Evolutionary conservation across 2,888 invertebrate species (phyloP).

Genomic region (Amiota minor): DNA sequence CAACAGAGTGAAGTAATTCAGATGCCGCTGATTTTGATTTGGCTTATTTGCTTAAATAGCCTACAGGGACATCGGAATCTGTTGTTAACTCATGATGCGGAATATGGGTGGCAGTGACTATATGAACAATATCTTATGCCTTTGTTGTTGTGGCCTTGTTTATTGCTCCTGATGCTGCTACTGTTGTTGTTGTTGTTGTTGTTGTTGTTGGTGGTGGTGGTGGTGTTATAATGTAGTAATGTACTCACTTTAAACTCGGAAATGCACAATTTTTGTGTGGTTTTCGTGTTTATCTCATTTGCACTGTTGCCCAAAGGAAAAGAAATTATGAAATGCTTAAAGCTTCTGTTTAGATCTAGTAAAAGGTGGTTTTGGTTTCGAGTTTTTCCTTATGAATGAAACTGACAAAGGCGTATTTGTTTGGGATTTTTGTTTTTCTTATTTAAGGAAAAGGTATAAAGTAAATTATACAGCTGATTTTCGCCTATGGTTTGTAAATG

Average conservation of each 20-base stretch:
- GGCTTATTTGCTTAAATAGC: conserved; percentile 65
- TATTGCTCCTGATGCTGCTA: not conserved
- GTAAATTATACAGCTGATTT: too few relatives aligned
- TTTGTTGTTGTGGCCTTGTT: not conserved
- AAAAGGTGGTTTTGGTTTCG: not conserved
- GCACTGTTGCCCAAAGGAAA: conserved; percentile 30
- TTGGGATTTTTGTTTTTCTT: not conserved
- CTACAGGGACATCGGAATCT: conserved; percentile 53
- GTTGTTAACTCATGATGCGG: conserved; percentile 17
- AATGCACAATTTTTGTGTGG: conserved; percentile 29
- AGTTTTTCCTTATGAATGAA: conserved; percentile 18
- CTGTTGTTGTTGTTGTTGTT: not conserved
- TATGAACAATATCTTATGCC: not conserved
- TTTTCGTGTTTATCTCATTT: conserved; percentile 62
- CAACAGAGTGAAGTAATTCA: not conserved
- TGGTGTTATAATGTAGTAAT: not conserved
- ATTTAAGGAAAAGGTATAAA: not conserved
- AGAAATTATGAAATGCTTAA: conserved; percentile 53
- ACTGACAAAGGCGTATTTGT: not conserved
- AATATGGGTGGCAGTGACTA: conserved; percentile 55
- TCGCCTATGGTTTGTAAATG: not conserved
- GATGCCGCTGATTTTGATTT: conserved; percentile 36
- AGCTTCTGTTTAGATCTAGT: conserved; percentile 1
- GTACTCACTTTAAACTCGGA: not conserved
- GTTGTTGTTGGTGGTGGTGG: not conserved